These are phyloP conservation scores for Euborellia annulipes DNA, from an alignment of 1,140 invertebrate genomes.

Conservation along the genomic window DNA sequence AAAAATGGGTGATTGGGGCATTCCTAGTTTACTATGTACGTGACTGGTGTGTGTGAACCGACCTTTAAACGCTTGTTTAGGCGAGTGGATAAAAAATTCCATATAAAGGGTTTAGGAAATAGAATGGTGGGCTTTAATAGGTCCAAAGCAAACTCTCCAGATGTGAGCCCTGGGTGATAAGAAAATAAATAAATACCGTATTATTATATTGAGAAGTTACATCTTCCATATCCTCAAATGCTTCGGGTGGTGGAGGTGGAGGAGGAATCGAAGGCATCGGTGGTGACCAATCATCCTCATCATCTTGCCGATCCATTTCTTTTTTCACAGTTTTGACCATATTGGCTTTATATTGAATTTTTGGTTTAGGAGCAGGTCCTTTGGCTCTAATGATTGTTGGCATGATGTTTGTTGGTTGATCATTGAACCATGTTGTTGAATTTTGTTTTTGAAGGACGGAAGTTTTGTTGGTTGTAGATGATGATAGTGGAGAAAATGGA, in stretches of 20 bases:
- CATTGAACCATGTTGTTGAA: background rate
- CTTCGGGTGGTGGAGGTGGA: slow-evolving; percentile 44
- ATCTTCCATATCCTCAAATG: slow-evolving; percentile 22
- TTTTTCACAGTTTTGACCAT: no score
- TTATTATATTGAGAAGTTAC: no score
- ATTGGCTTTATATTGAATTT: background rate
- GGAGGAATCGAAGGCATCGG: slow-evolving; percentile 62
- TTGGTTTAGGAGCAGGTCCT: slow-evolving; percentile 1
- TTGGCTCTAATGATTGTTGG: slow-evolving; percentile 47
- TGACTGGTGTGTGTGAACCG: no score
- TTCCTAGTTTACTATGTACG: no score
- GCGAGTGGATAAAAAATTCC: no score
- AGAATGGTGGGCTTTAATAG: no score
- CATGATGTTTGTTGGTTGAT: slow-evolving; percentile 21
- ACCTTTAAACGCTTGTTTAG: no score
- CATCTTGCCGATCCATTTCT: background rate
- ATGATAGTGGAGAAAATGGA: slow-evolving; percentile 29
- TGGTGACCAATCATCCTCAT: slow-evolving; percentile 33
- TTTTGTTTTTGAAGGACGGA: no score
- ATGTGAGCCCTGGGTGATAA: background rate
- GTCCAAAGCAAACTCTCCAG: background rate
- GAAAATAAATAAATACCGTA: no score
- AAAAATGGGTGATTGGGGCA: no score
- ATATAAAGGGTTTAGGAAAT: no score
- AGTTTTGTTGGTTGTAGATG: no score